These are phyloP conservation scores for Mythimna ferrago DNA, from an alignment of 2,888 invertebrate species.

Conservation along the genomic window DNA sequence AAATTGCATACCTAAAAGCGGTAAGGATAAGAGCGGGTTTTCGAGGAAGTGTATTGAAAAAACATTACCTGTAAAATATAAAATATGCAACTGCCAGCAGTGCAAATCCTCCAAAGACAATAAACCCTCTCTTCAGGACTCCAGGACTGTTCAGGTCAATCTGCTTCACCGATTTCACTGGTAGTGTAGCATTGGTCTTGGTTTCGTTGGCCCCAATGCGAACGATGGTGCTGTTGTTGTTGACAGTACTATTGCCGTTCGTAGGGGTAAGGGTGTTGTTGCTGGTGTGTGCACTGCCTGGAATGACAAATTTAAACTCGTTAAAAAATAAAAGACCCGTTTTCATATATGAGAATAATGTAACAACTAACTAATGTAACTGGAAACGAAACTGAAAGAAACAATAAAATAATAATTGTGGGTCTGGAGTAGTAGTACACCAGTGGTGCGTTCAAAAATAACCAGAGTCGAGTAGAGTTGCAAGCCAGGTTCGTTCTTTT, in stretches of 20 bases:
- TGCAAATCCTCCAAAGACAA: constrained; percentile 88
- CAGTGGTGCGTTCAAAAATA: too few species aligned
- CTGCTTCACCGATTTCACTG: constrained; percentile 65
- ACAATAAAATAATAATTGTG: too few species aligned
- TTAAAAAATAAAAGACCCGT: too few species aligned
- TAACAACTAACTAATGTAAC: too few species aligned
- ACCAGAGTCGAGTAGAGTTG: too few species aligned
- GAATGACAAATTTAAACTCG: constrained; percentile 10
- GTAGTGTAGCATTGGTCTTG: constrained; percentile 35
- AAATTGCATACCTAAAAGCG: too few species aligned
- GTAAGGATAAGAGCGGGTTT: too few species aligned
- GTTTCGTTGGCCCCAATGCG: constrained; percentile 8
- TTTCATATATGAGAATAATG: too few species aligned
- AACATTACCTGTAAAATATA: constrained; percentile 85
- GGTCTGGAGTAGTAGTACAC: too few species aligned
- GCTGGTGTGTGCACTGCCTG: constrained; percentile 24
- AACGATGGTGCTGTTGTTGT: constrained; percentile 3
- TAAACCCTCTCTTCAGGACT: constrained; percentile 84
- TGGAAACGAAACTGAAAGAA: too few species aligned
- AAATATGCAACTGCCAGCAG: constrained; percentile 85
- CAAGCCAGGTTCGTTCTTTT: too few species aligned
- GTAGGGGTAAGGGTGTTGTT: constrained; percentile 5
- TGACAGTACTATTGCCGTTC: constrained; percentile 5
- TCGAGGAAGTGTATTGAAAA: too few species aligned
- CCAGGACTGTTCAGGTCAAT: constrained; percentile 82